These are phyloP conservation scores for Acanthurus leucopareius DNA, from an alignment of 2,797 vertebrate species.

Conservation along the genomic window DNA sequence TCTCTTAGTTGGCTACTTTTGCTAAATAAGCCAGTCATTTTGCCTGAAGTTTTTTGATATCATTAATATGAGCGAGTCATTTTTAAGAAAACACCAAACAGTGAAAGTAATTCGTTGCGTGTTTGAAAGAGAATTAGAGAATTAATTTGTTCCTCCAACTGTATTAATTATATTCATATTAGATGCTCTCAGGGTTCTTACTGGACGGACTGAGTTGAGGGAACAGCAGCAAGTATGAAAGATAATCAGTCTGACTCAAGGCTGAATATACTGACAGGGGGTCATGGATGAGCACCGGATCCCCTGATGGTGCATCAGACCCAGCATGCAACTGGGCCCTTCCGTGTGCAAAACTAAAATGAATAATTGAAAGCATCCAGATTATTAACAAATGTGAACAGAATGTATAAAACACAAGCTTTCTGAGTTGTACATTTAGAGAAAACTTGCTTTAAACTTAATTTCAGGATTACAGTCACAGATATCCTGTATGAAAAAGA, in stretches of 20 bases:
- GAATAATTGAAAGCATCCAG: background rate
- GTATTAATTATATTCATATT: conserved; percentile 5
- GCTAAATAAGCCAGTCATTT: background rate
- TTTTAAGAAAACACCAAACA: background rate
- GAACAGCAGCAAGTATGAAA: background rate
- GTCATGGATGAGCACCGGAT: background rate
- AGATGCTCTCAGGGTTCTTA: conserved; percentile 4
- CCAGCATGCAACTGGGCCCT: background rate
- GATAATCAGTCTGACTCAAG: conserved; percentile 8
- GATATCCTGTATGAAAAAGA: too few species aligned
- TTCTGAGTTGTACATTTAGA: too few species aligned
- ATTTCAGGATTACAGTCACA: background rate
- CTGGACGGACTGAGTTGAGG: conserved; percentile 5
- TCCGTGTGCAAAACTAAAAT: background rate
- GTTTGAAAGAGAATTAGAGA: conserved; percentile 6
- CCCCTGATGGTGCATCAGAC: background rate
- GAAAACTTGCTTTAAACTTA: too few species aligned
- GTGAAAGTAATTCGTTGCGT: background rate
- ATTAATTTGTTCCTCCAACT: conserved; percentile 10
- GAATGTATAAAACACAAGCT: background rate
- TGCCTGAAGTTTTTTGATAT: background rate
- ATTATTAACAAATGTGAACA: background rate
- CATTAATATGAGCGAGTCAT: background rate
- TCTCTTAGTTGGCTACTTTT: too few species aligned
- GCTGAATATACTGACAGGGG: background rate